These are phyloP conservation scores for Lepidostoma basale DNA, from an alignment of 1,140 invertebrate species.

Conservation along the genomic window DNA sequence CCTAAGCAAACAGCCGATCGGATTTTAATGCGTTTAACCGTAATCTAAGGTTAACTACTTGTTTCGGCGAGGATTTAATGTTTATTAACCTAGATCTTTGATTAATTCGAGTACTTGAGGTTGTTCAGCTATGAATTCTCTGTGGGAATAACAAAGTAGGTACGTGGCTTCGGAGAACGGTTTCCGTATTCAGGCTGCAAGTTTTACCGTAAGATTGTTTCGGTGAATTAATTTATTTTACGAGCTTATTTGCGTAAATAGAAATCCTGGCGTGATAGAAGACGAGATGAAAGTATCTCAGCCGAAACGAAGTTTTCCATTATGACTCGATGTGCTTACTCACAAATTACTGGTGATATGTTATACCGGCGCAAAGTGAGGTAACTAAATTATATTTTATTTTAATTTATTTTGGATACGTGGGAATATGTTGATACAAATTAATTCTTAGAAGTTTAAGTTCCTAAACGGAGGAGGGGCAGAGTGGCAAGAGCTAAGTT, in stretches of 20 bases:
- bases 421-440: too few relatives aligned
- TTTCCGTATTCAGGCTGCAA: conserved; percentile 5
- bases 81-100: conserved; percentile 27
- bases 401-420: too few relatives aligned
- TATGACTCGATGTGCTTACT: too few relatives aligned
- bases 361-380: too few relatives aligned
- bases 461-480: too few relatives aligned
- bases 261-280: too few relatives aligned
- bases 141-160: conserved; percentile 12
- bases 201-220: conserved; percentile 2
- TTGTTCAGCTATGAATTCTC: conserved; percentile 2
- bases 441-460: too few relatives aligned
- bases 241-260: neutral
- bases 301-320: too few relatives aligned
- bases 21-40: conserved; percentile 31
- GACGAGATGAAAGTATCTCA: too few relatives aligned
- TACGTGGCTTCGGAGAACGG: neutral
- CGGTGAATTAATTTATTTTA: conserved; percentile 15
- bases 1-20: conserved; percentile 26
- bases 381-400: too few relatives aligned
- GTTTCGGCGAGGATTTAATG: conserved; percentile 19
- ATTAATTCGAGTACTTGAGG: conserved; percentile 22
- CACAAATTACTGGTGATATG: too few relatives aligned
- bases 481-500: too few relatives aligned
- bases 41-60: conserved; percentile 29